Percentiles rank a stretch among this genome's conserved stretches.
Evolutionary conservation across 2,113 vertebrate species (phyloP).

Genomic region (Abramis brama): DNA sequence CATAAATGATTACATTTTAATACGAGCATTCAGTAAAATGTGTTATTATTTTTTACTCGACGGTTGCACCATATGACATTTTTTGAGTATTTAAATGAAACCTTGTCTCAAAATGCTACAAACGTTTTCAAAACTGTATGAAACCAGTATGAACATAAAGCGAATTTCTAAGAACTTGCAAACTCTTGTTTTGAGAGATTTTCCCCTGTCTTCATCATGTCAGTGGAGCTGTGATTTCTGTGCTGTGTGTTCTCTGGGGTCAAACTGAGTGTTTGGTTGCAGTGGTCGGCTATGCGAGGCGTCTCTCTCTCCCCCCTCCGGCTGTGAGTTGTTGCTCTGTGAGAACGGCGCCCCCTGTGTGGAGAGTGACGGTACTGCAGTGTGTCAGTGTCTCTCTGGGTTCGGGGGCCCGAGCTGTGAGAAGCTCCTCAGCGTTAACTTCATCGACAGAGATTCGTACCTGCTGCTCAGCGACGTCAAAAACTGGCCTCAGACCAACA

Average conservation of each 20-base stretch:
- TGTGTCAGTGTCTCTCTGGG: slow-evolving; percentile 93
- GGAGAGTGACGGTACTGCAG: slow-evolving; percentile 79
- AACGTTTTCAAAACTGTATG: background rate
- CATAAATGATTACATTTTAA: background rate
- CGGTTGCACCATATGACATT: background rate
- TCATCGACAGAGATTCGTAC: slow-evolving; percentile 94
- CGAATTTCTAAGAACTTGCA: background rate
- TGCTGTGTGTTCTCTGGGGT: background rate
- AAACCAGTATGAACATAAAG: background rate
- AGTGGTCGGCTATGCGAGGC: slow-evolving; percentile 94
- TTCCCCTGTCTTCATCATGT: background rate
- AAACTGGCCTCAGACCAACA: slow-evolving; percentile 96
- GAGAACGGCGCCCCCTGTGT: slow-evolving; percentile 90
- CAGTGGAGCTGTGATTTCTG: background rate
- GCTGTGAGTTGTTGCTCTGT: slow-evolving; percentile 87
- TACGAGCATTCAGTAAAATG: background rate
- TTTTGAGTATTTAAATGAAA: background rate
- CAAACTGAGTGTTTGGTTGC: background rate
- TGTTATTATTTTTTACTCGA: background rate
- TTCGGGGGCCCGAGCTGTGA: slow-evolving; percentile 92
- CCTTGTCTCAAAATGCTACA: background rate
- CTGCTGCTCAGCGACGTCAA: slow-evolving; percentile 93
- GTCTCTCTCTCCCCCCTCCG: slow-evolving; percentile 70
- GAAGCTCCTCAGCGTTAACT: slow-evolving; percentile 96
- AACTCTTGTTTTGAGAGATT: background rate